phyloP scores from a whole-genome alignment of 2,888 invertebrate genomes.

The Entomobrya multifasciata region DNA sequence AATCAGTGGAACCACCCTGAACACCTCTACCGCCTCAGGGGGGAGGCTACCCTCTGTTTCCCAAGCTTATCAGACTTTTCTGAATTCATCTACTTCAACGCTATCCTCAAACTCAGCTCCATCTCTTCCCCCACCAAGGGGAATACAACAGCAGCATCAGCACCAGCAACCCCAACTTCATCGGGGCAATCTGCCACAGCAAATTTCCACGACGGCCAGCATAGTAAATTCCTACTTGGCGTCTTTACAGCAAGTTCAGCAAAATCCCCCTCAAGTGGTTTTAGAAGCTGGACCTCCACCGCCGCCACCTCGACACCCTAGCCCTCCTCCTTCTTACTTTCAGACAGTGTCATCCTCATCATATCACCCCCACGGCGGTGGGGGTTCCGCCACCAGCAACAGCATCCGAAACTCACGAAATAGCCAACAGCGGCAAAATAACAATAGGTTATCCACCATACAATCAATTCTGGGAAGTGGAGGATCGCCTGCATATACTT shows the following conservation, averaged over 20 bases:
- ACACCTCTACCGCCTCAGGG: background rate
- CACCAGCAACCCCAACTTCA: slow-evolving; percentile 44
- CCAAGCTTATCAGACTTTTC: slow-evolving; percentile 49
- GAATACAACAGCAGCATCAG: background rate
- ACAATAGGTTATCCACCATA: slow-evolving; percentile 41
- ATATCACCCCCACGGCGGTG: slow-evolving; percentile 29
- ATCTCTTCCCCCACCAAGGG: slow-evolving; percentile 22
- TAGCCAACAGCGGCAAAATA: background rate
- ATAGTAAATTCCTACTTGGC: slow-evolving; percentile 62
- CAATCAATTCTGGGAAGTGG: slow-evolving; percentile 54
- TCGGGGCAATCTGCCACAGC: slow-evolving; percentile 56
- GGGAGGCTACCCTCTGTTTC: background rate
- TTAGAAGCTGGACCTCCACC: background rate
- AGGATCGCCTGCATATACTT: too few relatives aligned
- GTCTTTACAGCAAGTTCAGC: slow-evolving; percentile 45
- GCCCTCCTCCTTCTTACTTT: slow-evolving; percentile 61
- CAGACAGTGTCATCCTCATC: slow-evolving; percentile 50
- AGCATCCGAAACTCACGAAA: background rate
- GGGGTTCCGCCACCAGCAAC: background rate
- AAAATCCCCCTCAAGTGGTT: background rate
- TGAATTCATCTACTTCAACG: slow-evolving; percentile 59
- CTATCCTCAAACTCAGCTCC: slow-evolving; percentile 26
- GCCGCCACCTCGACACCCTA: slow-evolving; percentile 41
- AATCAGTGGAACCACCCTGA: slow-evolving; percentile 25
- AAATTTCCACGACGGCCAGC: slow-evolving; percentile 50